Conservation (phyloP, 2,797 vertebrate genomes). For the Fistularia commersonii region DNA sequence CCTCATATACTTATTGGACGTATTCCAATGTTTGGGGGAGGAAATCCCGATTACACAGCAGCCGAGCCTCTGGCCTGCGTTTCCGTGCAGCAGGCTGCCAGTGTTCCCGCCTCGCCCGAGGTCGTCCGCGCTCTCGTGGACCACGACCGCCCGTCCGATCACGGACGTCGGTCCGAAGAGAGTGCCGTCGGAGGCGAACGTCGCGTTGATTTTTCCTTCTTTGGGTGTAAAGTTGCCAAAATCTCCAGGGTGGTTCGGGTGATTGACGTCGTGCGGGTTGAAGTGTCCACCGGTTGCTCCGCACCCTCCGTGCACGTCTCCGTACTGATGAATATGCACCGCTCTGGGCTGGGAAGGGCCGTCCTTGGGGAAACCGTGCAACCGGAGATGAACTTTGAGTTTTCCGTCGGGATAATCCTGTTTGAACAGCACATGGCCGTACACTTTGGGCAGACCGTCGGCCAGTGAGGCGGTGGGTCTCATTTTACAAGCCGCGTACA, state of each 20-base stretch:
- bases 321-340: conserved; percentile 89
- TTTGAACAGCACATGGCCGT: conserved; percentile 81
- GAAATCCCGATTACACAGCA: conserved; percentile 87
- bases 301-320: conserved; percentile 85
- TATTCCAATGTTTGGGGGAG: conserved; percentile 73
- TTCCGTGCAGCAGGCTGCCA: conserved; percentile 86
- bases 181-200: conserved; percentile 63
- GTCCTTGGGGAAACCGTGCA: conserved; percentile 76
- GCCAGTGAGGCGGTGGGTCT: conserved; percentile 76
- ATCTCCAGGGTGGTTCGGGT: conserved; percentile 90
- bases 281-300: conserved; percentile 86
- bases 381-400: conserved; percentile 74
- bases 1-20: conserved; percentile 1
- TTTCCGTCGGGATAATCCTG: conserved; percentile 71
- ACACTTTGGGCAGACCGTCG: conserved; percentile 71
- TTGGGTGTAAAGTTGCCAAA: conserved; percentile 88
- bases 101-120: conserved; percentile 83
- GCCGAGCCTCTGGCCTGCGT: conserved; percentile 85
- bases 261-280: conserved; percentile 78
- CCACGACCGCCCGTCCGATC: conserved; percentile 68
- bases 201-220: conserved; percentile 73
- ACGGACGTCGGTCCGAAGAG: conserved; percentile 63
- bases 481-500: conserved; percentile 78
- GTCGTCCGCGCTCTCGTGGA: conserved; percentile 87
- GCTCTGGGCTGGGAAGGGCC: conserved; percentile 66